These are phyloP conservation scores for Eriosoma lanigerum DNA, from an alignment of 1,140 invertebrate species.

Conservation along the genomic window DNA sequence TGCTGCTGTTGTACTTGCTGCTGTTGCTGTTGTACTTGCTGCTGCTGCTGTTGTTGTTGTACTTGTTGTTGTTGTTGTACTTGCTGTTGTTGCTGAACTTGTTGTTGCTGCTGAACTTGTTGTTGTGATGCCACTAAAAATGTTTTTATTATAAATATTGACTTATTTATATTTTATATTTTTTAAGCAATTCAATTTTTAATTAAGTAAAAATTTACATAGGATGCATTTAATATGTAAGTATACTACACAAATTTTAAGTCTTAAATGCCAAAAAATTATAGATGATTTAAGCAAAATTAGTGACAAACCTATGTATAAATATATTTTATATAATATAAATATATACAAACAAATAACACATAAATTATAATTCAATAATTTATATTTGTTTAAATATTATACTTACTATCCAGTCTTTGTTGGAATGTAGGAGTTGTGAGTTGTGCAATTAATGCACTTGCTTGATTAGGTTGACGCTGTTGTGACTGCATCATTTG, in stretches of 20 bases:
- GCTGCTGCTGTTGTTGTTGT: slow-evolving; percentile 58
- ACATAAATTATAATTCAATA: no score
- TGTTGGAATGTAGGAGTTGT: slow-evolving; percentile 45
- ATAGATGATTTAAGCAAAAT: no score
- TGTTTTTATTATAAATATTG: background rate
- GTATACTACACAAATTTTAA: no score
- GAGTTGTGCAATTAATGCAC: slow-evolving; percentile 43
- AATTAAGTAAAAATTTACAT: no score
- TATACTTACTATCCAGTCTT: slow-evolving; percentile 31
- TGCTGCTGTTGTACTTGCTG: slow-evolving; percentile 59
- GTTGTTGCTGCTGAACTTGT: slow-evolving; percentile 38
- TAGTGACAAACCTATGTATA: no score
- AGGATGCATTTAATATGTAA: no score
- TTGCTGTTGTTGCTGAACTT: slow-evolving; percentile 46
- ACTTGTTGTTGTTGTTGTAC: slow-evolving; percentile 54
- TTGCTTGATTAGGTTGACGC: slow-evolving; percentile 47
- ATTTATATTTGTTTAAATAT: background rate
- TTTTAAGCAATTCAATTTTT: no score
- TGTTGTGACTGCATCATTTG: slow-evolving; percentile 54
- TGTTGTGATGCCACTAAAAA: slow-evolving; percentile 43
- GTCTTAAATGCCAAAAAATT: no score
- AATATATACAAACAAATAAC: no score
- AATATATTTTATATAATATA: no score
- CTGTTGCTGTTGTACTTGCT: slow-evolving; percentile 60
- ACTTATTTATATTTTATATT: no score